These are phyloP conservation scores for Andinoacara biseriatus DNA, from an alignment of 2,113 vertebrate genomes.

Conservation along the genomic window DNA sequence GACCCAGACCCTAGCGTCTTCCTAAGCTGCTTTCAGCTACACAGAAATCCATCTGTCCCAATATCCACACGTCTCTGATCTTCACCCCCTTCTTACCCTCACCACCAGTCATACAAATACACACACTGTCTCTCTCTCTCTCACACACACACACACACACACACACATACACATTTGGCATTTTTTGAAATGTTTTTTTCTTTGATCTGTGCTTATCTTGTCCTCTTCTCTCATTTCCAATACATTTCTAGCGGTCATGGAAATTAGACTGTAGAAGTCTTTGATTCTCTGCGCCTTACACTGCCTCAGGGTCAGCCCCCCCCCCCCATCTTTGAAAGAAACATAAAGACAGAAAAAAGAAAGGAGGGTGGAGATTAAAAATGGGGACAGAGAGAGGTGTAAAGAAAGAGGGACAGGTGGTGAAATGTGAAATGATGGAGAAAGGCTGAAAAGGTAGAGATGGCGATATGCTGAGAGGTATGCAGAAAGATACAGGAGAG, in stretches of 20 bases:
- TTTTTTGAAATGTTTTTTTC: constrained; percentile 20
- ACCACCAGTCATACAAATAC: constrained; percentile 20
- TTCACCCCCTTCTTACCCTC: background rate
- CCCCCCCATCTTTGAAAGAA: constrained; percentile 35
- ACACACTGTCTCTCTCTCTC: background rate
- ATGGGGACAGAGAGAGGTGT: background rate
- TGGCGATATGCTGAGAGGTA: background rate
- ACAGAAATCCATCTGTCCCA: constrained; percentile 59
- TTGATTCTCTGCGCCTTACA: constrained; percentile 57
- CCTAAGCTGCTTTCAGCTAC: constrained; percentile 67
- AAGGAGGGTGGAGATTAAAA: background rate
- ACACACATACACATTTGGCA: constrained; percentile 5
- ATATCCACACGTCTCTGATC: constrained; percentile 29
- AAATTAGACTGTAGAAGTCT: constrained; percentile 61
- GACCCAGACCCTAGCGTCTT: constrained; percentile 41
- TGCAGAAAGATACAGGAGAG: constrained; percentile 48
- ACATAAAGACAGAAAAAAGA: constrained; percentile 1
- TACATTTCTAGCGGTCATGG: constrained; percentile 55
- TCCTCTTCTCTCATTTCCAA: constrained; percentile 25
- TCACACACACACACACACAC: background rate
- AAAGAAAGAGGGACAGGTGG: background rate
- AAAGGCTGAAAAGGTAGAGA: background rate
- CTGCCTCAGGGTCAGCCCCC: constrained; percentile 61
- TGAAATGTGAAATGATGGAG: background rate
- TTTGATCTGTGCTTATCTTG: constrained; percentile 61